Percentiles rank a stretch among this genome's conserved stretches.
Evolutionary conservation across 1,140 invertebrate species (phyloP).

Genomic region (Nomia melanderi): DNA sequence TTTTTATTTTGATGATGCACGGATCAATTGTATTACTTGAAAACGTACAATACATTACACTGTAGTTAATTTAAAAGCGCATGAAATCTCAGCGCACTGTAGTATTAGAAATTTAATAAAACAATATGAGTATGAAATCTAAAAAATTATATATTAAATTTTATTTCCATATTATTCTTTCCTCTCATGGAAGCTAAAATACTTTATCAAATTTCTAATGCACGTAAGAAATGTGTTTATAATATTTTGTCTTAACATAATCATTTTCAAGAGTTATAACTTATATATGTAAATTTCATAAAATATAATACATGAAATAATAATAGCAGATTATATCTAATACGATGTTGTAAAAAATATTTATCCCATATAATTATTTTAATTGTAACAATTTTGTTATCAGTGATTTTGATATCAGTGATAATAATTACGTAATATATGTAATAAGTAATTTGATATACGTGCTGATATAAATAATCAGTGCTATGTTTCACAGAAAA

Average conservation of each 20-base stretch:
- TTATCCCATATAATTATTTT: neutral
- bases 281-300: neutral
- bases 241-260: neutral
- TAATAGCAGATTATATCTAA: neutral
- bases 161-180: conserved; percentile 21
- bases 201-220: conserved; percentile 5
- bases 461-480: conserved; percentile 28
- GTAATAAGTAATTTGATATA: neutral
- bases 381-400: neutral
- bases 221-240: neutral
- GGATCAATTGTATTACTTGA: conserved; percentile 22
- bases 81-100: conserved; percentile 11
- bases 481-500: neutral
- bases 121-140: conserved; percentile 34
- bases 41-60: conserved; percentile 46
- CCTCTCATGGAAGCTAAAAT: neutral
- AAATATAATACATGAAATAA: neutral
- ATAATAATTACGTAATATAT: neutral
- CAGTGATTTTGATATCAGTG: neutral
- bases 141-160: conserved; percentile 3
- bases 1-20: conserved; percentile 5
- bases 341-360: neutral
- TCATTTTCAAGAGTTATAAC: neutral
- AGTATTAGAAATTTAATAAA: conserved; percentile 50
- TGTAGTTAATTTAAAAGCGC: conserved; percentile 43